A percentile compares a stretch with the other conserved stretches of the same genome.
Conservation (phyloP, 2,113 vertebrate species). For the Tauraco erythrolophus region DNA sequence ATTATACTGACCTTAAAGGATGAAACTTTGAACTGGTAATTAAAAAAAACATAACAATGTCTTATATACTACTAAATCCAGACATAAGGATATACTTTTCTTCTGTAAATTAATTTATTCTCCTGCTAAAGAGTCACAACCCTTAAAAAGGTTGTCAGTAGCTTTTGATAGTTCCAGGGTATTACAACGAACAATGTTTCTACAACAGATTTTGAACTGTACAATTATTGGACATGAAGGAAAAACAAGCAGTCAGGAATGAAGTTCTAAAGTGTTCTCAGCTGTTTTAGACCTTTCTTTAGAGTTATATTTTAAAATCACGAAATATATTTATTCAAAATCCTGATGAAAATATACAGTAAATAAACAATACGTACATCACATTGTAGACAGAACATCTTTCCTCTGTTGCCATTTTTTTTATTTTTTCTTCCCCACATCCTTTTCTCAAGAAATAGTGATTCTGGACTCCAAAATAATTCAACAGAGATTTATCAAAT, state of each 20-base stretch:
- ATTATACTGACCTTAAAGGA: background rate
- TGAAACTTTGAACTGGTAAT: background rate
- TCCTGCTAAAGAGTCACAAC: background rate
- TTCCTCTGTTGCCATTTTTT: background rate
- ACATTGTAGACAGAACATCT: background rate
- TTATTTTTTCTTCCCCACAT: background rate
- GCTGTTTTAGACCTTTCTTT: background rate
- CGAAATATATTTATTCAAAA: background rate
- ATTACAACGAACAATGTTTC: background rate
- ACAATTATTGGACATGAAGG: background rate
- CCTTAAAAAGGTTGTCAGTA: background rate
- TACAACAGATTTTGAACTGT: background rate
- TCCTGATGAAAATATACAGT: background rate
- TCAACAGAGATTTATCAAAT: background rate
- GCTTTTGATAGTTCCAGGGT: background rate
- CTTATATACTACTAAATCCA: background rate
- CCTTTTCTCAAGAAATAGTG: background rate
- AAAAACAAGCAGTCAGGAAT: background rate
- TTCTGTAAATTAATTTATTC: background rate
- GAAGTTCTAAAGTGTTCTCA: background rate
- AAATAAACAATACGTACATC: accelerated
- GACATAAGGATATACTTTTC: background rate
- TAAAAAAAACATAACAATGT: background rate
- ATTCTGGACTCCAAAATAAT: background rate
- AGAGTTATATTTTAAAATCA: background rate